Evolutionary conservation across 2,797 vertebrate genomes (phyloP).

Genomic region (Anomalospiza imberbis): DNA sequence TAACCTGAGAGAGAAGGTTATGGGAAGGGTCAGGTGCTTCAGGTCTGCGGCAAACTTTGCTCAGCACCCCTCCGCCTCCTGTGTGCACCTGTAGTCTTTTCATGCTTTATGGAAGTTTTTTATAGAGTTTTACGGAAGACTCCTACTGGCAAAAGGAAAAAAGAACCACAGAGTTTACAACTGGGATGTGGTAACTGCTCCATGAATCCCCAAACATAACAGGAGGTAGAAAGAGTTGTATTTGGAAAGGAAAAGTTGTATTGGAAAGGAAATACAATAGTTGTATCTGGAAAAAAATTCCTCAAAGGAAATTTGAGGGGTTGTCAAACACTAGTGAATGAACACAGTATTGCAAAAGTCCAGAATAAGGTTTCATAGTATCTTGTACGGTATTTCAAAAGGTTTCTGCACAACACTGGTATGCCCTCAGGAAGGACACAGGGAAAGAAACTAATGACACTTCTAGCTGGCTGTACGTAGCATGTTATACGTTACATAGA

Average conservation of each 20-base stretch:
- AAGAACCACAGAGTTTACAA: neutral
- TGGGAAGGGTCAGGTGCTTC: neutral
- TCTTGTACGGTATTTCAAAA: neutral
- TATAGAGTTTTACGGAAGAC: neutral
- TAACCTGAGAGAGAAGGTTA: neutral
- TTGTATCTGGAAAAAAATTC: neutral
- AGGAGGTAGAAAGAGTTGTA: neutral
- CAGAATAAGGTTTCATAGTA: neutral
- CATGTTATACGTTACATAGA: neutral
- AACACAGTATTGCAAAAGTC: neutral
- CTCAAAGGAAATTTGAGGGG: neutral
- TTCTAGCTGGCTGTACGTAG: neutral
- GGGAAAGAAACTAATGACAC: neutral
- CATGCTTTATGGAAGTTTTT: neutral
- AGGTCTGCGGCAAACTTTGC: neutral
- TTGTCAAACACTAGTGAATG: neutral
- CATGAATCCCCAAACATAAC: neutral
- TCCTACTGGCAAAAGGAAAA: neutral
- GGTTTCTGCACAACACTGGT: neutral
- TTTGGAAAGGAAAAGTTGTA: neutral
- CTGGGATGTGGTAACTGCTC: neutral
- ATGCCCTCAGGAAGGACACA: rapidly evolving
- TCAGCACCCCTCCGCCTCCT: neutral
- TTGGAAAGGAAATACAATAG: neutral
- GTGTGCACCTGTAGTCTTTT: neutral